These are phyloP conservation scores for Vireo altiloquus DNA, from an alignment of 2,113 vertebrate genomes.

Conservation along the genomic window DNA sequence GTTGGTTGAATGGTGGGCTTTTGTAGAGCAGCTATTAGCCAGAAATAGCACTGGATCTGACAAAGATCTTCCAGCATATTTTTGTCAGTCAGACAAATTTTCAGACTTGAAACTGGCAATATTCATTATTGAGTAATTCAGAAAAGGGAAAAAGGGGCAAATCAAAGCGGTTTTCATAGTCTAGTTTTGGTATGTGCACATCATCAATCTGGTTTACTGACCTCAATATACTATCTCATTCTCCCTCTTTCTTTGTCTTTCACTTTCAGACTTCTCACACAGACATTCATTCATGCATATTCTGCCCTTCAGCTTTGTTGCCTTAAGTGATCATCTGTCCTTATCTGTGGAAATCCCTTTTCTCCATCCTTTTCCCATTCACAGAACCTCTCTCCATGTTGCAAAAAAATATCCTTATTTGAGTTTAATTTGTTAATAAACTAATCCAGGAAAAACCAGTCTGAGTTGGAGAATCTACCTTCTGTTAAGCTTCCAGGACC, in stretches of 20 bases:
- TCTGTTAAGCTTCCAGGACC: neutral
- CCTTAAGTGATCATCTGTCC: neutral
- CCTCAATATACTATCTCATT: neutral
- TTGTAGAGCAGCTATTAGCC: neutral
- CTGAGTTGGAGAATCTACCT: neutral
- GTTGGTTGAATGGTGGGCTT: neutral
- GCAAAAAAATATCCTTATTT: neutral
- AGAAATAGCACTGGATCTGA: neutral
- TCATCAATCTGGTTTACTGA: neutral
- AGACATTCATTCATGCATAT: neutral
- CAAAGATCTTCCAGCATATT: neutral
- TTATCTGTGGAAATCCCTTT: neutral
- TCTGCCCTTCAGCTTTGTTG: neutral
- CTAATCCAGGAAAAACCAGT: neutral
- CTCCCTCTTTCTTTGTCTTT: neutral
- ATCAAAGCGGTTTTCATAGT: neutral
- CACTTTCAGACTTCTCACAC: neutral
- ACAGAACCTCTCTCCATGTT: neutral
- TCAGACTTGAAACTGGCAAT: neutral
- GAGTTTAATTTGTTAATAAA: neutral
- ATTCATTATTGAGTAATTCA: neutral
- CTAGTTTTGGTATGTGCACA: neutral
- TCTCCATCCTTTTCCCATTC: neutral
- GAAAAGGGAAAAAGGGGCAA: neutral
- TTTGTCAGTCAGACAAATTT: neutral